A percentile compares a stretch with the other conserved stretches of the same genome.
Conservation (phyloP, 2,797 vertebrate species). For the Eidolon dupreanum region DNA sequence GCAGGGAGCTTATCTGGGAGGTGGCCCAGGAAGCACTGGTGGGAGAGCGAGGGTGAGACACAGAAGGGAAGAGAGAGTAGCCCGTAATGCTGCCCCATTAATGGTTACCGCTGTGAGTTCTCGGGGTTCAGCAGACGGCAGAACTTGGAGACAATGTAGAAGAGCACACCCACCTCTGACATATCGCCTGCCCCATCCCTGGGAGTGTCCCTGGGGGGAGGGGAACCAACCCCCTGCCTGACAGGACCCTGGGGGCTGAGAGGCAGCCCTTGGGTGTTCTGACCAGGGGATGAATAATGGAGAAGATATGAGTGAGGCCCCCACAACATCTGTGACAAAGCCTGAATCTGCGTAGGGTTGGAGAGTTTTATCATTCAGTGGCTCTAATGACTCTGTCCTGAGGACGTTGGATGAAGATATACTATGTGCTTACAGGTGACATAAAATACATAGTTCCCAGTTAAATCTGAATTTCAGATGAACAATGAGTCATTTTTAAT, state of each 20-base stretch:
- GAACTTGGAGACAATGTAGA: background rate
- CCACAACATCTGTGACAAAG: background rate
- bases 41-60: background rate
- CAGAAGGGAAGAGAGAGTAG: background rate
- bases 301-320: too few relatives aligned
- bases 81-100: rapidly evolving
- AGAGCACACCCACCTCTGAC: background rate
- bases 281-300: background rate
- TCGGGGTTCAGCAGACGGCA: background rate
- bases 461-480: background rate
- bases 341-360: background rate
- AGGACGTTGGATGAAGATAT: too few relatives aligned
- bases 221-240: background rate
- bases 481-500: background rate
- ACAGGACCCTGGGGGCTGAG: background rate
- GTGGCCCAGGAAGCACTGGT: background rate
- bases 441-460: background rate
- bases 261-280: background rate
- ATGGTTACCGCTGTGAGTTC: background rate
- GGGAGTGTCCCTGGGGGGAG: background rate
- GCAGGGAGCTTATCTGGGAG: background rate
- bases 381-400: background rate
- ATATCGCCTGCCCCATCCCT: background rate
- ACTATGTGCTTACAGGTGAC: background rate
- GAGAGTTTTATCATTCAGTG: background rate